Conservation (phyloP, 1,140 invertebrate species). For the Drosophila kohkoa region DNA sequence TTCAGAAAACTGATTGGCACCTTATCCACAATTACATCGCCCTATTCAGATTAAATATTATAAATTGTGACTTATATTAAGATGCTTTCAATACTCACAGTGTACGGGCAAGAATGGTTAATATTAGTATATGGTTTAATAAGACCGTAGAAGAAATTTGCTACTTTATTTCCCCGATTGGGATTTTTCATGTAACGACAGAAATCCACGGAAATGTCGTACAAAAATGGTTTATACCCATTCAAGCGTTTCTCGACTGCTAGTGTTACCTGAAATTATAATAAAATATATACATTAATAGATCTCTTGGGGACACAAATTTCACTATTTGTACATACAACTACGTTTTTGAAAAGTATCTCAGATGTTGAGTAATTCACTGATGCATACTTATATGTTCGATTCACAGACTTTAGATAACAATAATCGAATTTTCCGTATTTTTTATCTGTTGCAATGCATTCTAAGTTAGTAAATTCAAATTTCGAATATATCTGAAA, state of each 20-base stretch:
- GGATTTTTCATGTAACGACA: conserved; percentile 11
- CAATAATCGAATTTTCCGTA: conserved; percentile 22
- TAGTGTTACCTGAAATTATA: background rate
- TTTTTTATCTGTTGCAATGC: background rate
- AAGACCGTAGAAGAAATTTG: conserved; percentile 10
- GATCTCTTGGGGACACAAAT: no score
- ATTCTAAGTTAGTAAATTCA: conserved; percentile 15
- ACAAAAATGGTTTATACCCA: background rate
- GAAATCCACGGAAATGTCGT: background rate
- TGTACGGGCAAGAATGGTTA: conserved; percentile 25
- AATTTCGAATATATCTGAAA: background rate
- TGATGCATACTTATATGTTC: conserved; percentile 35
- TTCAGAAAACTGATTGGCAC: conserved; percentile 21
- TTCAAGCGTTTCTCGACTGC: background rate
- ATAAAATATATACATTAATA: background rate
- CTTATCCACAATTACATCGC: conserved; percentile 25
- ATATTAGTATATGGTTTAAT: conserved; percentile 23
- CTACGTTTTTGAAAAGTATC: background rate
- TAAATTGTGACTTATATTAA: background rate
- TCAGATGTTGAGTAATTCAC: background rate
- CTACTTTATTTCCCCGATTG: background rate
- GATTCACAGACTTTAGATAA: conserved; percentile 32
- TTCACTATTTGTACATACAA: background rate
- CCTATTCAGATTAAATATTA: background rate
- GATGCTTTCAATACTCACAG: conserved; percentile 25